phyloP scores from a whole-genome alignment of 2,113 vertebrate genomes.

The Ardeotis arabs region DNA sequence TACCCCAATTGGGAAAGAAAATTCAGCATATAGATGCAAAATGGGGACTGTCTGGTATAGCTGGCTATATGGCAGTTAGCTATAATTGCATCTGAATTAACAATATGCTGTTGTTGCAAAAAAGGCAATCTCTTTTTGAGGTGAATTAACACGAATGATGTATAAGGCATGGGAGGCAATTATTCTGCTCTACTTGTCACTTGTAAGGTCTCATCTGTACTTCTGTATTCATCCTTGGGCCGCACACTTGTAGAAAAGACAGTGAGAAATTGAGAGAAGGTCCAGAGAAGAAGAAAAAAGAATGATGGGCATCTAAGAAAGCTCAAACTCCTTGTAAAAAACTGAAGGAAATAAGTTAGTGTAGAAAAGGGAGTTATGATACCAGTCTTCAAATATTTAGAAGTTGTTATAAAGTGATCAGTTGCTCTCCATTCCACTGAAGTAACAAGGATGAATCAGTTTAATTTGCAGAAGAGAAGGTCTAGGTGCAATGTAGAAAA shows the following conservation, averaged over 20 bases:
- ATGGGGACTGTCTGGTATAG: neutral
- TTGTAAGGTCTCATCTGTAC: constrained; percentile 34
- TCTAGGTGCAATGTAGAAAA: neutral
- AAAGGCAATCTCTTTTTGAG: constrained; percentile 11
- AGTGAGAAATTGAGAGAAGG: neutral
- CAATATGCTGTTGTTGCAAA: neutral
- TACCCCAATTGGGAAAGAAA: neutral
- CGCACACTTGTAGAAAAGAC: neutral
- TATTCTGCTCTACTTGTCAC: constrained; percentile 57
- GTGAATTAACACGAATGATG: constrained; percentile 16
- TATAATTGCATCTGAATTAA: neutral
- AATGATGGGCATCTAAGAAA: neutral
- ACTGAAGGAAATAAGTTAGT: neutral
- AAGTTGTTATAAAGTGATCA: neutral
- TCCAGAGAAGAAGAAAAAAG: neutral
- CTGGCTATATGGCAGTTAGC: neutral
- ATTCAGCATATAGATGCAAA: neutral
- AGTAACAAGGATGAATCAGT: neutral
- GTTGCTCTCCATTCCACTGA: neutral
- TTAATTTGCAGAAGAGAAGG: neutral
- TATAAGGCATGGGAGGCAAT: constrained; percentile 25
- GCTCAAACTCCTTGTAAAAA: neutral
- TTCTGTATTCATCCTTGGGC: constrained; percentile 11
- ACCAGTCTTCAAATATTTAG: neutral
- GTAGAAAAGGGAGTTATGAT: neutral